Evolutionary conservation across 2,113 vertebrate genomes (phyloP), one percentile per base, ranked within the genome.

Genomic region (Callopanchax toddi): DNA sequence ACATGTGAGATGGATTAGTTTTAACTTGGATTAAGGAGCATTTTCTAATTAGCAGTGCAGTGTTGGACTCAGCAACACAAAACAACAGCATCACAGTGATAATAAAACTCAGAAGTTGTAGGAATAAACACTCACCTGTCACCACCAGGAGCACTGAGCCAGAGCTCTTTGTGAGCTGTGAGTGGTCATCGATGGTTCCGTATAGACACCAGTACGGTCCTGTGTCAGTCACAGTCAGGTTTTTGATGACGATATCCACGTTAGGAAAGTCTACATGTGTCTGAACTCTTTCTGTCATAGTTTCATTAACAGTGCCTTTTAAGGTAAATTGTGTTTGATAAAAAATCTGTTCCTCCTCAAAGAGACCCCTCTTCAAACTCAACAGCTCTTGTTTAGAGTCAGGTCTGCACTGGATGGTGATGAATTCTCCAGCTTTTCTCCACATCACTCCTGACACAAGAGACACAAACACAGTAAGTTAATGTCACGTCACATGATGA

Each of bases 301-400:
- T 0, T 0, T 0, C 0, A 0, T 0, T 0, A 1, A 39, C 0
- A 0, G 0, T 25, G 0, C 0, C 0, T 16, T 0, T 50, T 0
- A n/a, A n/a, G n/a, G n/a, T n/a, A n/a, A n/a, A n/a, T n/a, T n/a
- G n/a, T 0, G 0, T 1, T 5, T 8, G 0, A 0, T 0, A 2
- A 0, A 84, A 3, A 8, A 90, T 3, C 0, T 9, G 0, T 0
- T 0, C 0, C 0, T 70, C 12, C 0, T 29, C 3, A 0, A 1
- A 1, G 49, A 82, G 51, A 11, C 82, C 82, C 21, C 0, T 66
- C 1, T 0, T 2, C 42, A 92, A n/a, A 40, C 25, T 91, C 9
- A 3, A 0, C 2, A 0, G 2, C 0, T 37, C 10, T 0, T 3
- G 16, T 0, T 3, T 0, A 0, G 0, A 0, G 5, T 3, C 0